Evolutionary conservation across 1,140 invertebrate species (phyloP), one percentile per base, ranked within the genome.

Genomic region (Macrostomum lignano): DNA sequence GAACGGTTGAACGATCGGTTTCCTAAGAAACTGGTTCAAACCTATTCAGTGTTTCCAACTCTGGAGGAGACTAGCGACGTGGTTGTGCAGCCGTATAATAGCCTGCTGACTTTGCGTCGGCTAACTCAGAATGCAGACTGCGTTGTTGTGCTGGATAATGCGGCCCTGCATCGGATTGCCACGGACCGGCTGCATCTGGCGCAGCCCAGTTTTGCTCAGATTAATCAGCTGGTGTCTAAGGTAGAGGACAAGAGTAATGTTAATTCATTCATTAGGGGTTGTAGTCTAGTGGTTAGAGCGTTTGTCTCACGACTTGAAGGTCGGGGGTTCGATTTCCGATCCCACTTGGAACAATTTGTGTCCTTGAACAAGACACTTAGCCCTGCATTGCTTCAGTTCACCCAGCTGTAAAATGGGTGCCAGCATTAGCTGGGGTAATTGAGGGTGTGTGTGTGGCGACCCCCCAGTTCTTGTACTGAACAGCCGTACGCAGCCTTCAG

Each of bases 41-140:
- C 88, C 0, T 98, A 96, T 52, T 94, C 84, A 47, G 88, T 96
- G 0, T 96, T 98, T 58, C 88, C 88, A 1, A 94, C 93, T 61
- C 72, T 88, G 49, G 81, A 91, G 63, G 79, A 93, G 40, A 69
- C 51, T 11, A 79, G 48, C 55, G 88, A 96, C 61, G 88, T 98
- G 13, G 84, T 98, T 1, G 88, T 98, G 2, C 86, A 94, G 51
- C 91, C 91, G 0, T 98, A 98, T 58, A 98, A 98, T 58, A 93
- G 84, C 0, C 52, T 96, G 17, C 60, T 98, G 5, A 94, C 88
- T 0, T 56, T 96, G 11, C 86, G 86, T 56, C 65, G 88, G 32
- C 61, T 98, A 14, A 91, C 81, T 1, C 72, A 84, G 47, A 78
- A 78, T 58, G 79, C 86, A 0, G 88, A 98, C 60, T 86, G 81